Conservation (phyloP, 1,140 invertebrate species). For the Drosophila repleta region DNA sequence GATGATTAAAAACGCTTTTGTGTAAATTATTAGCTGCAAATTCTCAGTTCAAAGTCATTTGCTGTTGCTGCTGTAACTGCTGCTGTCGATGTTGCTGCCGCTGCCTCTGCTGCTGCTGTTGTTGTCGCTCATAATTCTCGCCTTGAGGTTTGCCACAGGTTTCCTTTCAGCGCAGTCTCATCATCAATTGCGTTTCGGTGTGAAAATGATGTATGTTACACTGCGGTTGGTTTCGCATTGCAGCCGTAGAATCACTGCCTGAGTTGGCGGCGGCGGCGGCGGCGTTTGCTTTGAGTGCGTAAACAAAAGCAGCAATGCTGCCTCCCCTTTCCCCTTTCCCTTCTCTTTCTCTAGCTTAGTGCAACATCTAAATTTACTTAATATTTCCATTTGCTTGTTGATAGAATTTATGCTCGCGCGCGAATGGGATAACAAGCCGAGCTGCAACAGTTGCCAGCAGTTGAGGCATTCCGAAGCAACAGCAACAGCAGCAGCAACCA, state of each 20-base stretch:
- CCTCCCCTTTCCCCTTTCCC: background rate
- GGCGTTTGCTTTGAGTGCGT: conserved; percentile 65
- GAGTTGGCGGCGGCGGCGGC: conserved; percentile 66
- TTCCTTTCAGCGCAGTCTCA: conserved; percentile 47
- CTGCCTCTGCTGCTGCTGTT: conserved; percentile 41
- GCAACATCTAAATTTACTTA: conserved; percentile 72
- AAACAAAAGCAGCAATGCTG: conserved; percentile 25
- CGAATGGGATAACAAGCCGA: conserved; percentile 29
- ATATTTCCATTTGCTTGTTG: conserved; percentile 77
- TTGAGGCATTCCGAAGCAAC: conserved; percentile 51
- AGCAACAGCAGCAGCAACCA: conserved; percentile 42
- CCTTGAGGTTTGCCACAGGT: conserved; percentile 72
- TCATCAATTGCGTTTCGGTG: conserved; percentile 74
- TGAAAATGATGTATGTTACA: conserved; percentile 80
- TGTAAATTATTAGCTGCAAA: conserved; percentile 82
- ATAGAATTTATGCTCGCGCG: conserved; percentile 69
- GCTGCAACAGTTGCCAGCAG: conserved; percentile 32
- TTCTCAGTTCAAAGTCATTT: conserved; percentile 75
- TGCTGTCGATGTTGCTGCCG: conserved; percentile 22
- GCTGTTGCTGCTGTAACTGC: conserved; percentile 40
- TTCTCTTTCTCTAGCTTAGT: background rate
- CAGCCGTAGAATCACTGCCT: conserved; percentile 1
- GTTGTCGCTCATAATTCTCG: conserved; percentile 76
- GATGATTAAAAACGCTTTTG: conserved; percentile 82
- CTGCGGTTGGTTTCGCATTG: conserved; percentile 71